Evolutionary conservation across 2,113 vertebrate genomes (phyloP), one percentile per base, ranked within the genome.

Genomic region (Leucoraja erinaceus): DNA sequence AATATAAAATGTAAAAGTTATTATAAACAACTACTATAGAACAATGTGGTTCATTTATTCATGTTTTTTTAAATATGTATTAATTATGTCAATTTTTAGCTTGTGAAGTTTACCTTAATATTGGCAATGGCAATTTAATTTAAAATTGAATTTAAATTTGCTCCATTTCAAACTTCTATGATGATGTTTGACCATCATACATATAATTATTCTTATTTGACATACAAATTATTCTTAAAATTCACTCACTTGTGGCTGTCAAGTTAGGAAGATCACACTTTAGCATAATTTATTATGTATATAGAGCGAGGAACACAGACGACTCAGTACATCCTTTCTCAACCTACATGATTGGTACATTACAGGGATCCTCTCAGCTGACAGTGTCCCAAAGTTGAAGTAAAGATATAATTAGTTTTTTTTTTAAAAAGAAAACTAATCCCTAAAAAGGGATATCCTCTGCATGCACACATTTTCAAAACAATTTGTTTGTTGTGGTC

Each of bases 21-120:
- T 72, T 90, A 61, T 33, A 91, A 72, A 72, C 20, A 90, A 68
- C 88, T 86, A 86, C n/a, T 86, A 75, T 28, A 86, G 9, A 61
- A 56, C 66, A 54, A 72, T 54, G 38, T 91, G 72, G 70, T 91
- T 54, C 66, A 72, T 91, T 91, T 91, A 91, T 72, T 72, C 90
- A 91, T 74, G 33, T 54, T 22, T 91, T 91, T 91, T n/a, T 61
- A 2, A 20, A 20, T 72, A 4, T 72, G 16, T 20, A 72, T 68
- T 91, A 91, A 91, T 91, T 91, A 91, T 91, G 25, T 16, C 90
- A 47, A 91, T 91, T 91, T 91, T 91, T 33, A 72, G 66, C 38
- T 20, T 72, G 33, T 25, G 66, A 91, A 68, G 9, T 91, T 74
- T 66, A 88, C 14, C 28, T 72, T 88, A n/a, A 63, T 5, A 88